Base-by-base conservation (phyloP, 2,888 invertebrate genomes). In the Lissocephala sabroskyi region DNA sequence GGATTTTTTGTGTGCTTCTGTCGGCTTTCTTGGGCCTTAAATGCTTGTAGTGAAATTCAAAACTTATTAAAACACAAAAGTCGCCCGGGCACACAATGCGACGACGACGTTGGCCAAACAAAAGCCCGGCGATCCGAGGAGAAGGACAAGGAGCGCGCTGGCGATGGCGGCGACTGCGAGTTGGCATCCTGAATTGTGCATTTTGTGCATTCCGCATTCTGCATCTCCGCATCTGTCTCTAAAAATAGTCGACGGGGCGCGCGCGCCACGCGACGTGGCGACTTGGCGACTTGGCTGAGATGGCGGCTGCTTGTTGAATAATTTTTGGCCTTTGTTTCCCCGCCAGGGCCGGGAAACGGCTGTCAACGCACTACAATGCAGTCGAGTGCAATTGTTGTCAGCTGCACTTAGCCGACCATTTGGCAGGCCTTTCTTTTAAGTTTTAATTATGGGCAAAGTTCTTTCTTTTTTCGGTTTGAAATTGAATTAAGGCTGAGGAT, bases 381-480 rank as follows among this genome's bases (percentile, higher is more conserved):
- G 14, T 44, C 45, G 54, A 64, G 61, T 63, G 63, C 59, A 67
- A 65, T 62, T 65, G 65, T 67, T 65, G 68, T 67, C 65, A 62
- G 62, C 62, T 62, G 62, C 62, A 62, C 61, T 62, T 62, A 65
- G 65, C 41, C 45, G 43, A 32, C 43, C 39, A 49, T 43, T 49
- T 43, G 39, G 35, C 49, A 41, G 45, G 54, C 44, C 41, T 48
- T 54, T 54, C 61, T 52, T 68, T 65, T 50, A 59, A 70, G 68
- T 35, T 65, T 66, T 66, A 66, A 66, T 66, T 65, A 68, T 66
- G 59, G 63, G 52, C 53, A 63, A 66, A 66, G 63, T 68, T 68
- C 55, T 50, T 48, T 17, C 13, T 23, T 19, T 16, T 19, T 16
- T 42, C 7, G 30, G 30, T 13, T 13, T 13, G 30, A 11, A 32